These are phyloP conservation scores for Drosophila fuyamai DNA, from an alignment of 1,140 invertebrate genomes.

Conservation along the genomic window DNA sequence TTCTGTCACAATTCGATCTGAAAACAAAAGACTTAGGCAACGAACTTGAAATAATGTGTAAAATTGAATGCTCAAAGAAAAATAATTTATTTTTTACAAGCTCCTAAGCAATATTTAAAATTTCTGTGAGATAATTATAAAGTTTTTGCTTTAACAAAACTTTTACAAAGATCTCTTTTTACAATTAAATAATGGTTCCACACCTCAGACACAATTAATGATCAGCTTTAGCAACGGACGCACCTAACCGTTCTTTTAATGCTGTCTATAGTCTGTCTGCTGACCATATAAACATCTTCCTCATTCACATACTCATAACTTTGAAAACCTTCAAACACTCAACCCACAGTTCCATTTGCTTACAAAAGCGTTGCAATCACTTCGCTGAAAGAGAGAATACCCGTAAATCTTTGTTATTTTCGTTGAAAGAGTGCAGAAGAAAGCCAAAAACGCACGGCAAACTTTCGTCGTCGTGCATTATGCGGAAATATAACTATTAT, in stretches of 20 bases:
- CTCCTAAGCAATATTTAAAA: not conserved
- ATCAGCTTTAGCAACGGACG: not conserved
- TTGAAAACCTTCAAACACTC: not conserved
- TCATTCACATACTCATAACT: not conserved
- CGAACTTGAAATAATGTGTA: constrained; percentile 40
- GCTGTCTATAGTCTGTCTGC: constrained; percentile 5
- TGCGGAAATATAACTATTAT: constrained; percentile 71
- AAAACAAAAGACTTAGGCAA: constrained; percentile 65
- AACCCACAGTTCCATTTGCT: constrained; percentile 67
- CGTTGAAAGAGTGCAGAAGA: constrained; percentile 51
- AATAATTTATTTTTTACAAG: not conserved
- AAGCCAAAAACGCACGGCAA: constrained; percentile 57
- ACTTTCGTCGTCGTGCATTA: constrained; percentile 77
- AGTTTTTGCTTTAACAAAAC: not conserved
- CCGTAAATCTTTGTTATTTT: constrained; percentile 56
- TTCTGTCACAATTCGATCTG: not conserved
- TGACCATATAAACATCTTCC: constrained; percentile 9
- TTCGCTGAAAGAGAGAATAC: constrained; percentile 48
- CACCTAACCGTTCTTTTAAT: constrained; percentile 20
- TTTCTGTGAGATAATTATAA: not conserved
- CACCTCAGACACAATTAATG: constrained; percentile 21
- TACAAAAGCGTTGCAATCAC: constrained; percentile 77
- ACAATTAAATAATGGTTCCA: constrained; percentile 1
- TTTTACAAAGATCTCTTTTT: not conserved
- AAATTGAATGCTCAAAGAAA: not conserved